These are phyloP conservation scores for Hanleya hanleyi DNA, from an alignment of 2,888 invertebrate species.

Conservation along the genomic window DNA sequence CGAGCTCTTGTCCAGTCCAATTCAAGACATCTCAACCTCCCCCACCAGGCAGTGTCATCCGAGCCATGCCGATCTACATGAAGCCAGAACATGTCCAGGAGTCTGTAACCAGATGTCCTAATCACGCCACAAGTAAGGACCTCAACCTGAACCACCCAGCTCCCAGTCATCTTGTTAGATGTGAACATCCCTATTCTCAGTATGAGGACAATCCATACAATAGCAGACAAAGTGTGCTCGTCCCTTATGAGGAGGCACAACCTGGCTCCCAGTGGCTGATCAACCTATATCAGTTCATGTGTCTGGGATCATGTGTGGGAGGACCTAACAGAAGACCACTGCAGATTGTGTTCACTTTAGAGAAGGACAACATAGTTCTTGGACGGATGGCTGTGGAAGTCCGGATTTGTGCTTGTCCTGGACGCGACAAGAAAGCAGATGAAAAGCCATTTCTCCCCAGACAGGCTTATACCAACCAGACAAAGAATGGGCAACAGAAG, in stretches of 20 bases:
- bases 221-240: neutral
- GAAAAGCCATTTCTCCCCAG: neutral
- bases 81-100: constrained; percentile 79
- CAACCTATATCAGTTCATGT: constrained; percentile 5
- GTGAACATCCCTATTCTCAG: neutral
- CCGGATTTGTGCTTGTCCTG: neutral
- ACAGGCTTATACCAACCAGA: no score
- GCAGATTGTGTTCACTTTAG: constrained; percentile 3
- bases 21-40: constrained; percentile 9
- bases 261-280: neutral
- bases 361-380: neutral
- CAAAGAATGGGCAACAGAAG: neutral
- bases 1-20: constrained; percentile 3
- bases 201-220: neutral
- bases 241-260: neutral
- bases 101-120: constrained; percentile 80
- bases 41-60: constrained; percentile 74
- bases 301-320: neutral
- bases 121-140: constrained; percentile 75
- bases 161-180: neutral
- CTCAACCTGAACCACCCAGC: neutral
- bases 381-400: neutral
- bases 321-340: constrained; percentile 4
- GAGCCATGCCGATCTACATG: constrained; percentile 80
- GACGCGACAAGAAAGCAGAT: neutral